phyloP scores from a whole-genome alignment of 2,888 invertebrate genomes.

The Heliconius charithonia region DNA sequence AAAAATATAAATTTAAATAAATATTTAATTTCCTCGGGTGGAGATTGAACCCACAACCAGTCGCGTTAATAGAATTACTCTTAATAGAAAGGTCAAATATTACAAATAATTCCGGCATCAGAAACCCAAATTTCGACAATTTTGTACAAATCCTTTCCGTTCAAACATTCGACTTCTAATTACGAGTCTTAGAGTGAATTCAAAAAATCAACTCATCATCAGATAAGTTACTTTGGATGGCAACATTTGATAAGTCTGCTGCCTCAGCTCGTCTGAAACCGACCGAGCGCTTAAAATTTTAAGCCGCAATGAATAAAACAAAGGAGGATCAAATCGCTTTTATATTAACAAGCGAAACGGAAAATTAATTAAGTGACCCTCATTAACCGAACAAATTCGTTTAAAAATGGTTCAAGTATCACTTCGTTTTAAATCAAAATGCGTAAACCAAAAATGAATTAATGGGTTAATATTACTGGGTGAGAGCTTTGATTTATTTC shows the following conservation, averaged over 20 bases:
- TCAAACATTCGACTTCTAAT: not conserved
- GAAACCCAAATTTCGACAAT: not conserved
- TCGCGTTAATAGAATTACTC: no score
- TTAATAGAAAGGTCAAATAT: not conserved
- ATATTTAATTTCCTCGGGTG: no score
- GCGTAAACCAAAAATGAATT: constrained; percentile 7
- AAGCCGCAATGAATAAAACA: constrained; percentile 27
- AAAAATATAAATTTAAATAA: no score
- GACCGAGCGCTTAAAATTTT: constrained; percentile 13
- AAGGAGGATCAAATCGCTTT: constrained; percentile 31
- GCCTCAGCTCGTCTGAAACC: not conserved
- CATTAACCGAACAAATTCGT: constrained; percentile 33
- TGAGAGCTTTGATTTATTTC: not conserved
- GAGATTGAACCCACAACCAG: no score
- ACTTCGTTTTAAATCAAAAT: constrained; percentile 27
- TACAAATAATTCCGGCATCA: not conserved
- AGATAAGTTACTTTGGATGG: constrained; percentile 9
- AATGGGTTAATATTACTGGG: not conserved
- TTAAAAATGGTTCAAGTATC: constrained; percentile 27
- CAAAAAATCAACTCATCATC: constrained; percentile 14
- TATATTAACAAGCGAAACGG: constrained; percentile 35
- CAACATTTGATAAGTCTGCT: constrained; percentile 17
- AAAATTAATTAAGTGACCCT: constrained; percentile 39
- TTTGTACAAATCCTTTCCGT: not conserved
- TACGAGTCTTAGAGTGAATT: not conserved